Conservation (phyloP, 2,888 invertebrate species). For the Steinernema scapterisci region DNA sequence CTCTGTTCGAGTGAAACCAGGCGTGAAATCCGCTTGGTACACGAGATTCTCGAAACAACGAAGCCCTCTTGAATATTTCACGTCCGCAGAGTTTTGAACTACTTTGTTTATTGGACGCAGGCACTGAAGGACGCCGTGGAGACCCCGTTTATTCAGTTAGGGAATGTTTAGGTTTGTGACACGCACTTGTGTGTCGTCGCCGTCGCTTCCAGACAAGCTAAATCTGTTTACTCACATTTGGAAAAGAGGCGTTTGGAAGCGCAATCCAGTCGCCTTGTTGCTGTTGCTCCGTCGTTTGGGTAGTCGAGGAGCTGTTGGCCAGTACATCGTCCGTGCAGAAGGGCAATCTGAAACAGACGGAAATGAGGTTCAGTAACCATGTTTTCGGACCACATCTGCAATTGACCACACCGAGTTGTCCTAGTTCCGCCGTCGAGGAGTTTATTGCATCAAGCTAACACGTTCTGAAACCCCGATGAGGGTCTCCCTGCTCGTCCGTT, state of each 20-base stretch:
- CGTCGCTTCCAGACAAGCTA: not conserved
- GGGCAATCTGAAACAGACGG: constrained; percentile 13
- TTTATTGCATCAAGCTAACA: too few relatives aligned
- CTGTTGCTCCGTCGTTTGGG: not conserved
- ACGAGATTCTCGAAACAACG: not conserved
- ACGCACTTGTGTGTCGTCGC: too few relatives aligned
- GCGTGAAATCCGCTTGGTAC: not conserved
- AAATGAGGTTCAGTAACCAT: not conserved
- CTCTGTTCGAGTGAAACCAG: not conserved
- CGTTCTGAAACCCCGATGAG: too few relatives aligned
- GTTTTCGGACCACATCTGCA: too few relatives aligned
- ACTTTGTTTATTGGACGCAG: not conserved
- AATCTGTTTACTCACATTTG: constrained; percentile 16
- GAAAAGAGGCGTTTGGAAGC: constrained; percentile 1
- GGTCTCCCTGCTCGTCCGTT: not conserved
- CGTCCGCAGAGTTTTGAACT: not conserved
- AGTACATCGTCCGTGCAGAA: constrained; percentile 23
- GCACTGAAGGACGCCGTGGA: not conserved
- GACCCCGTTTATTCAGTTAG: not conserved
- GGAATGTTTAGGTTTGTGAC: constrained; percentile 11
- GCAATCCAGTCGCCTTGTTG: not conserved
- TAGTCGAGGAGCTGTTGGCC: not conserved
- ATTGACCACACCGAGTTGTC: too few relatives aligned
- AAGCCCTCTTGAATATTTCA: not conserved
- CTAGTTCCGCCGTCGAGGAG: too few relatives aligned